Evolutionary conservation across 1,140 invertebrate species (phyloP).

Genomic region (Drosophila navojoa): DNA sequence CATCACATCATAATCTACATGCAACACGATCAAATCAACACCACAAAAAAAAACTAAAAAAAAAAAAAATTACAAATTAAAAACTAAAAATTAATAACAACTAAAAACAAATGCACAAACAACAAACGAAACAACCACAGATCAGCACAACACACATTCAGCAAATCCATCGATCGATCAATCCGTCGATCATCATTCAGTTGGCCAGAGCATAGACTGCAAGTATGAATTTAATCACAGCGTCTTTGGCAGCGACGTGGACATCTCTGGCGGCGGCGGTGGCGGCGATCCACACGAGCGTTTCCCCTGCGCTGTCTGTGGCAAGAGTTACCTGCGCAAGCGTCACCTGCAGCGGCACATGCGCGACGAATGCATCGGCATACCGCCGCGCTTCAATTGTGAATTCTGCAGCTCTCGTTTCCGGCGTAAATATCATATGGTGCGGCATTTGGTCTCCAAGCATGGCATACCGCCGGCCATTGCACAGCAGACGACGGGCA

Average conservation of each 20-base stretch:
- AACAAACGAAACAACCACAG: background rate
- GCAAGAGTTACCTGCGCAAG: constrained; percentile 87
- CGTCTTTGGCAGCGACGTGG: constrained; percentile 57
- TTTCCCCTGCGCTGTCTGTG: constrained; percentile 87
- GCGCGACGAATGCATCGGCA: constrained; percentile 88
- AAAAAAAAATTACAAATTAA: background rate
- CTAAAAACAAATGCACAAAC: constrained; percentile 10
- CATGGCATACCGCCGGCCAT: constrained; percentile 81
- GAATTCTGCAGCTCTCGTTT: constrained; percentile 86
- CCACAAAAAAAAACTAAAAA: constrained; percentile 34
- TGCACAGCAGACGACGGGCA: constrained; percentile 77
- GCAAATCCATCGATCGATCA: constrained; percentile 3
- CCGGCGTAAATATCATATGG: constrained; percentile 86
- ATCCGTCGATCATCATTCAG: background rate
- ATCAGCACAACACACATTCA: constrained; percentile 10
- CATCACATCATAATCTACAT: constrained; percentile 39
- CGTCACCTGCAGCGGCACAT: constrained; percentile 87
- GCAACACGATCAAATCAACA: constrained; percentile 21
- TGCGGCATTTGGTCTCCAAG: constrained; percentile 85
- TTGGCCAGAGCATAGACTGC: constrained; percentile 43
- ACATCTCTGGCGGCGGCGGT: constrained; percentile 1
- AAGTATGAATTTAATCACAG: constrained; percentile 66
- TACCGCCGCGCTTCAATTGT: constrained; percentile 88
- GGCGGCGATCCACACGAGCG: constrained; percentile 64
- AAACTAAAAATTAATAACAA: background rate